Evolutionary conservation across 2,113 vertebrate species (phyloP).

Genomic region (Nycticebus coucang): DNA sequence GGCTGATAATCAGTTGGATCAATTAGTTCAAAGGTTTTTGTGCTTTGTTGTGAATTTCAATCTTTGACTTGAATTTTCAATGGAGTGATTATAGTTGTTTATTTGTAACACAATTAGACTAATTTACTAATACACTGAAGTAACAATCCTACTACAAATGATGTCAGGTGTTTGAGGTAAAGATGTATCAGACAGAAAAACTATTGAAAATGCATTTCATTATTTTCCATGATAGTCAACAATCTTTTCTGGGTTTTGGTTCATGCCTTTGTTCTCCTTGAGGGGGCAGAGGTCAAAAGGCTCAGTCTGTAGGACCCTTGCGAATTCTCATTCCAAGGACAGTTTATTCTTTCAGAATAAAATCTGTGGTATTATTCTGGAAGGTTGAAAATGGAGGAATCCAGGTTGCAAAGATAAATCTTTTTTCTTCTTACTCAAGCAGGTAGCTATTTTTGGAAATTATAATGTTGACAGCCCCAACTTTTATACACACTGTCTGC

Average conservation of each 20-base stretch:
- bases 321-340: neutral
- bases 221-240: neutral
- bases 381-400: neutral
- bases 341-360: constrained; percentile 18
- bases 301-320: neutral
- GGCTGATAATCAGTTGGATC: neutral
- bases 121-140: neutral
- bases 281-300: neutral
- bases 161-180: neutral
- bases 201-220: neutral
- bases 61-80: constrained; percentile 51
- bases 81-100: neutral
- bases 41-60: neutral
- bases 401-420: neutral
- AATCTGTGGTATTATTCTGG: neutral
- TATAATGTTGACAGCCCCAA: neutral
- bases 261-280: neutral
- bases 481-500: neutral
- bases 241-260: neutral
- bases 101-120: constrained; percentile 21
- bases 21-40: neutral
- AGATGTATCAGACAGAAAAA: neutral
- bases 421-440: neutral
- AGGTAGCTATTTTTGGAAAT: constrained; percentile 2
- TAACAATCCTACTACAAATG: neutral